These are phyloP conservation scores for Melanerpes aurifrons DNA, from an alignment of 2,113 vertebrate genomes.

Conservation along the genomic window DNA sequence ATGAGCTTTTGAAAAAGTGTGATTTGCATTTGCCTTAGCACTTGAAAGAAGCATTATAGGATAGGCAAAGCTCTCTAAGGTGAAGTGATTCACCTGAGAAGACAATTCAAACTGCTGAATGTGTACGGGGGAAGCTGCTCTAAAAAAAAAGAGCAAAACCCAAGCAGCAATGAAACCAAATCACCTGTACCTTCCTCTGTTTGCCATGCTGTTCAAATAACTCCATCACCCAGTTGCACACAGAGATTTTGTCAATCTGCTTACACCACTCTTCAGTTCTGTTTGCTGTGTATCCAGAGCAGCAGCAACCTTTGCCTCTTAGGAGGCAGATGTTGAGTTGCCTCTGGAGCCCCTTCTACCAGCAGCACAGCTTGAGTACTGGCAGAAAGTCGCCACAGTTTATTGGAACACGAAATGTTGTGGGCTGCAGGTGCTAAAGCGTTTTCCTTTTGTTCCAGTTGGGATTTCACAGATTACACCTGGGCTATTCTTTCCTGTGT, in stretches of 20 bases:
- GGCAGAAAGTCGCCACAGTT: neutral
- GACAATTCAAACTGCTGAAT: neutral
- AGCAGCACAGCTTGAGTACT: neutral
- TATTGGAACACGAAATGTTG: neutral
- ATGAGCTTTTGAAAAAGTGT: neutral
- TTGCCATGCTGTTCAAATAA: neutral
- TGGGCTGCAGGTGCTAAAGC: rapidly evolving
- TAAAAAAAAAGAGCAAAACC: neutral
- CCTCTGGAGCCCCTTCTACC: neutral
- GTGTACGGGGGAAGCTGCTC: rapidly evolving
- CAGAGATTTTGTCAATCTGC: neutral
- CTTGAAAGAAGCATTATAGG: neutral
- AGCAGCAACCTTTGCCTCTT: slow-evolving; percentile 22
- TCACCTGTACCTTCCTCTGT: neutral
- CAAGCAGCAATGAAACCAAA: neutral
- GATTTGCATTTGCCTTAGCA: neutral
- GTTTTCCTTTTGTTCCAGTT: neutral
- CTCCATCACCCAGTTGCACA: neutral
- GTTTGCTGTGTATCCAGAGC: neutral
- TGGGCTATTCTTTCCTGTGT: neutral
- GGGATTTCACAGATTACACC: neutral
- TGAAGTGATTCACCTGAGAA: neutral
- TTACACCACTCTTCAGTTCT: neutral
- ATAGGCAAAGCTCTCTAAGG: neutral
- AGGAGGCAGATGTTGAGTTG: rapidly evolving